Base-by-base conservation (phyloP, 1,140 invertebrate genomes). In the Octopus bimaculoides region DNA sequence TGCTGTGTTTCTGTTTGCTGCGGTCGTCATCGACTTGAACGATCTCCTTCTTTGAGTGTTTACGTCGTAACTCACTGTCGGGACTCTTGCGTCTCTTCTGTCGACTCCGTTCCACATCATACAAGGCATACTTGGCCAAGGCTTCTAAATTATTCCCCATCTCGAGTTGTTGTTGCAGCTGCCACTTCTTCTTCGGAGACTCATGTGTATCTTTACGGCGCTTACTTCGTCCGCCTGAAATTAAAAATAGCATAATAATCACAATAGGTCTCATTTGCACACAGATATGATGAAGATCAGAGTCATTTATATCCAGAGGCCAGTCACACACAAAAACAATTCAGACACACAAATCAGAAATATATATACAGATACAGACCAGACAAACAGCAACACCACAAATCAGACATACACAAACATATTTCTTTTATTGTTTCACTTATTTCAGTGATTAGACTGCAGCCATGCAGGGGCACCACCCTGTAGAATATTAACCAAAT, bases 101-200 rank as follows among this genome's bases (percentile, higher is more conserved):
- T n/a, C 66, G 66, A 17, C 26, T 71, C 2, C 66, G 66, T 14
- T 71, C 66, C 17, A 71, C 66, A 14, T 71, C 66, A 71, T 71
- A 71, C 8, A 20, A 71, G 17, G 66, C 66, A 71, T 71, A 71
- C 26, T 71, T 71, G 66, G 66, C 66, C 26, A 71, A 71, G 17
- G 66, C 66, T n/a, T 71, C 66, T n/a, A 71, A 20, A 20, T 6
- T 71, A 20, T 20, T 71, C 66, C 66, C 66, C 26, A 20, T 71
- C 26, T 71, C 66, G 17, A 71, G 5, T 71, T 71, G 66, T 71
- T 71, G 66, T 71, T 71, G 66, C 14, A 71, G 26, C 66, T 71
- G 66, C 66, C 66, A 71, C 26, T 71, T 71, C 66, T 71, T 71
- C 26, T 71, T 71, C 17, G 66, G 66, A 17, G 66, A 71, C 66